Conservation (phyloP, 2,113 vertebrate genomes). For the Brienomyrus brachyistius region DNA sequence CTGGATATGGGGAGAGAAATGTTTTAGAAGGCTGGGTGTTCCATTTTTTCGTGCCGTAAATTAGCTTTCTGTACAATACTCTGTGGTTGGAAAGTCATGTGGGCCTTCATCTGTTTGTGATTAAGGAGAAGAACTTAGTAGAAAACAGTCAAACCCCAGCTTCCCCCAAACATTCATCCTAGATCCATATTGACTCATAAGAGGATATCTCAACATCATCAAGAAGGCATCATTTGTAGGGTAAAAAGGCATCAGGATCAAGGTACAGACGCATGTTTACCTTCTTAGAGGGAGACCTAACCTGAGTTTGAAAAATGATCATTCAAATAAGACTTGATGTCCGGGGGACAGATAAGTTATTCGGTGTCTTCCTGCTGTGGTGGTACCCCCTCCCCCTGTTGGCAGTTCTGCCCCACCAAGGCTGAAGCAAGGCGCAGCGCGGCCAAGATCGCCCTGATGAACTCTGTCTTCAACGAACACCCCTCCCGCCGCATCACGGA, state of each 20-base stretch:
- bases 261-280: background rate
- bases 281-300: background rate
- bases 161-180: background rate
- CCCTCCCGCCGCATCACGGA: slow-evolving; percentile 90
- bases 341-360: background rate
- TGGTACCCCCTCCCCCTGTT: background rate
- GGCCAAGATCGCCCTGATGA: slow-evolving; percentile 95
- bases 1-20: background rate
- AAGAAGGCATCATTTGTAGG: background rate
- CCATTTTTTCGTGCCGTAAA: slow-evolving; percentile 7
- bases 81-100: slow-evolving; percentile 20
- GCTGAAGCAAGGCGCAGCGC: slow-evolving; percentile 88
- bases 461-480: slow-evolving; percentile 95
- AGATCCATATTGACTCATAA: background rate
- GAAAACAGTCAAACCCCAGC: background rate
- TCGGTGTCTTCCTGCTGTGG: background rate
- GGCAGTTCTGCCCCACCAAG: slow-evolving; percentile 93
- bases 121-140: slow-evolving; percentile 19
- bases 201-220: background rate
- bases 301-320: background rate
- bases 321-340: background rate
- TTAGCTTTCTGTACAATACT: background rate
- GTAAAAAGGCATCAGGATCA: background rate
- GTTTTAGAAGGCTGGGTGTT: slow-evolving; percentile 10
- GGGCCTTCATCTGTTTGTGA: slow-evolving; percentile 22